Base-by-base conservation (phyloP, 2,113 vertebrate species). In the Irena cyanogastra region DNA sequence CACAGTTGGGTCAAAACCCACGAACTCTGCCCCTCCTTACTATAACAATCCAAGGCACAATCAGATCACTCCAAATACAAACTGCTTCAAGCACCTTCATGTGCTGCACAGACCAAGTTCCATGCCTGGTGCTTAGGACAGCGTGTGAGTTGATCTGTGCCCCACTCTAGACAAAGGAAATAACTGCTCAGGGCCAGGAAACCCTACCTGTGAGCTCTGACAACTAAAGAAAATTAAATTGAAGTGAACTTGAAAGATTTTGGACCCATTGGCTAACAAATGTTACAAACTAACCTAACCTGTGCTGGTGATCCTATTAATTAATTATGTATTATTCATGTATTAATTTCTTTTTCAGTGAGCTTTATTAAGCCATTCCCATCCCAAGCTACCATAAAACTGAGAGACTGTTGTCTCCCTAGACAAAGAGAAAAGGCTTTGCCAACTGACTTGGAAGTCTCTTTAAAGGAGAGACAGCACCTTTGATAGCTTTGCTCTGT, bases 141-240 rank as follows among this genome's bases (percentile, higher is more conserved):
- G 52, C 0, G 0, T 0, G 2, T 44, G n/a, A 84, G 24, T 19
- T 56, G 19, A 31, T 27, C 33, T 0, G 0, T 39, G 6, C 31
- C 31, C 21, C 27, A 22, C 0, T 39, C 30, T 11, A 80, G 28
- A 54, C 30, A 66, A 68, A 41, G 18, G 7, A 52, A 90, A 31
- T 4, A 15, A 61, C 0, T 6, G 17, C 35, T 59, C 17, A 80
- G 23, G 68, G 16, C 18, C 42, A 47, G 50, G 27, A 26, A 60
- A 26, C n/a, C 18, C 5, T 42, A 20, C 11, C 8, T 5, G 1
- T 28, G 27, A 80, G 59, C 24, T 42, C 5, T 50, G 31, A 28
- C 27, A 84, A 60, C 19, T 47, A 39, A 53, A 13, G 21, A 54
- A 65, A 74, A 78, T 33, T 33, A 66, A 71, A 77, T 0, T 56